phyloP scores from a whole-genome alignment of 2,113 vertebrate genomes.

The Candoia aspera region DNA sequence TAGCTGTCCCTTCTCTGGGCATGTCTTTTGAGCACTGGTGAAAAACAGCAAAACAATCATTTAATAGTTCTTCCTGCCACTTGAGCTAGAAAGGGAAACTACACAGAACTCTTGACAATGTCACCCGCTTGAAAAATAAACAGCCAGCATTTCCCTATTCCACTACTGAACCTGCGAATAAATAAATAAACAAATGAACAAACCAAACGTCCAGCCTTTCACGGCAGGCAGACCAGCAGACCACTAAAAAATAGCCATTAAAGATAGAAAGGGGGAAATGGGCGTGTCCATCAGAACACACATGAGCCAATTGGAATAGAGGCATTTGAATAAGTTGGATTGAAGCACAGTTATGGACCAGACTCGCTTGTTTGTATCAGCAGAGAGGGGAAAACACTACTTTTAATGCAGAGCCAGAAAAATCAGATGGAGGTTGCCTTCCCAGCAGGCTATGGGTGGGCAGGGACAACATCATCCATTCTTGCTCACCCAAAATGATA shows the following conservation, averaged over 20 bases:
- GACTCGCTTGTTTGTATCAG: neutral
- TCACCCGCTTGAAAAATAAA: neutral
- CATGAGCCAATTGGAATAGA: neutral
- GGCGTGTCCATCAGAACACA: neutral
- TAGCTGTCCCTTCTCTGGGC: neutral
- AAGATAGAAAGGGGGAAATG: neutral
- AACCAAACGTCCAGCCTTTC: neutral
- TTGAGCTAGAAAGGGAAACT: neutral
- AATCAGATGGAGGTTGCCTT: neutral
- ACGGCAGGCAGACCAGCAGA: neutral
- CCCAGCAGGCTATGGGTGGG: neutral
- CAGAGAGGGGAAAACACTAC: neutral
- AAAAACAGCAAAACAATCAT: neutral
- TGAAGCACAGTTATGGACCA: neutral
- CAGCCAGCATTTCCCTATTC: neutral
- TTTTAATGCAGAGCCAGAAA: neutral
- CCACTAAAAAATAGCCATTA: neutral
- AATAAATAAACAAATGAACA: neutral
- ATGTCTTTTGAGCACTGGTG: neutral
- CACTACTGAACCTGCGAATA: neutral
- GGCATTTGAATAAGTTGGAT: neutral
- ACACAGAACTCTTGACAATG: neutral
- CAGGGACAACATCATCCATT: neutral
- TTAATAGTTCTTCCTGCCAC: neutral
- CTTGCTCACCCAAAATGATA: neutral